Conservation (phyloP, 2,888 invertebrate species). For the Halocaridina rubra region DNA sequence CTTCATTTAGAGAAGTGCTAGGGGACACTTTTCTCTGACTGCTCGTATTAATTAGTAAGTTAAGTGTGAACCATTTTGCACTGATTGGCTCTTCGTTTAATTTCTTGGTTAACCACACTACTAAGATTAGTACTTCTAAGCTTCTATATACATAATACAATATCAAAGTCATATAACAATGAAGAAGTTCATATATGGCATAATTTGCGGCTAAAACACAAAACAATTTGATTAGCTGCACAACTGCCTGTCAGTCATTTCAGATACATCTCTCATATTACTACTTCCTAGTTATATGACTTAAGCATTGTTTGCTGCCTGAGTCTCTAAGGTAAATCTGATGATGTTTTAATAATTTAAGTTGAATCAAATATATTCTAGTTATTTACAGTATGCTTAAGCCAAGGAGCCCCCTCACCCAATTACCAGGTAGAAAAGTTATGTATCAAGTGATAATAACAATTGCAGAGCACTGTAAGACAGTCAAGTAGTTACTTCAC, state of each 20-base stretch:
- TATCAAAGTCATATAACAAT: background rate
- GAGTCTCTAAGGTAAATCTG: conserved; percentile 42
- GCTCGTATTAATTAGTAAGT: too few relatives aligned
- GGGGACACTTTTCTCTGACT: too few relatives aligned
- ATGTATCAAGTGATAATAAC: conserved; percentile 22
- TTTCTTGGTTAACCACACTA: conserved; percentile 19
- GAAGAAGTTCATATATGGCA: too few relatives aligned
- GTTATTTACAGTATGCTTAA: conserved; percentile 39
- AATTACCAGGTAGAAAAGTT: conserved; percentile 34
- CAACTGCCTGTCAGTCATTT: too few relatives aligned
- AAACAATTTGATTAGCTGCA: too few relatives aligned
- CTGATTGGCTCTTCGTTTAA: too few relatives aligned
- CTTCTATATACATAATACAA: conserved; percentile 1
- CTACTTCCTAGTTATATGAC: background rate
- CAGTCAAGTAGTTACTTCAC: background rate
- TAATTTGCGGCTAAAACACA: too few relatives aligned
- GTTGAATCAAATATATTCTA: conserved; percentile 49
- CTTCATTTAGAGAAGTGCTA: too few relatives aligned
- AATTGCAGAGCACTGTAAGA: conserved; percentile 40
- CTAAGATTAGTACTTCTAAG: conserved; percentile 23
- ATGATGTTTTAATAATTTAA: conserved; percentile 48
- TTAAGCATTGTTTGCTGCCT: conserved; percentile 35
- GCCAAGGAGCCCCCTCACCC: conserved; percentile 26
- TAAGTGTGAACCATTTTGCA: too few relatives aligned
- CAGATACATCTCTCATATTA: background rate